Evolutionary conservation across 2,113 vertebrate species (phyloP).

Genomic region (Tupaia chinensis): DNA sequence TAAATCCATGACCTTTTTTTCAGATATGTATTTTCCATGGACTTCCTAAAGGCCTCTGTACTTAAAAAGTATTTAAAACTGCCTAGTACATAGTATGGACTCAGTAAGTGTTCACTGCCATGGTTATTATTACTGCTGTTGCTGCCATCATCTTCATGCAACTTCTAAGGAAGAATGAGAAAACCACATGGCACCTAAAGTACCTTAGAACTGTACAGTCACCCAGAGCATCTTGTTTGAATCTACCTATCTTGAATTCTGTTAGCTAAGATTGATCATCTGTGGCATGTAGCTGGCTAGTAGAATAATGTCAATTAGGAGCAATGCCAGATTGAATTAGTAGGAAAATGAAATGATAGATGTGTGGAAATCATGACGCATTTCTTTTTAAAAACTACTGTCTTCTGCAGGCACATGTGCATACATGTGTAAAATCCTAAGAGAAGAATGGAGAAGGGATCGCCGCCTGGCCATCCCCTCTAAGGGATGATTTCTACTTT

Average conservation of each 20-base stretch:
- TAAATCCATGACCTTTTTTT: too few species aligned
- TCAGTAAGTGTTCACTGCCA: not conserved
- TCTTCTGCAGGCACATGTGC: not conserved
- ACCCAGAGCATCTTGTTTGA: not conserved
- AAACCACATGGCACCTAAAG: too few species aligned
- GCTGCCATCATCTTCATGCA: not conserved
- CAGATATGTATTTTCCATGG: too few species aligned
- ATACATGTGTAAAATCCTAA: too few species aligned
- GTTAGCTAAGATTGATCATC: not conserved
- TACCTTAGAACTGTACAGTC: not conserved
- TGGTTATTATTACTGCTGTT: accelerated
- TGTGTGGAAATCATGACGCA: not conserved
- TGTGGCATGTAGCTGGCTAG: not conserved
- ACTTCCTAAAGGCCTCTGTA: too few species aligned
- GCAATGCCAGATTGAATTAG: not conserved
- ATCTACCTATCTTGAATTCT: not conserved
- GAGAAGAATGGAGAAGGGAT: too few species aligned
- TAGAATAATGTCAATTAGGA: not conserved
- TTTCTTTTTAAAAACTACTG: not conserved
- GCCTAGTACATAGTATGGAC: not conserved
- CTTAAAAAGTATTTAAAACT: not conserved
- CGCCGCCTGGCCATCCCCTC: too few species aligned
- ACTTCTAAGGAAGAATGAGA: not conserved
- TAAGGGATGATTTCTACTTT: too few species aligned
- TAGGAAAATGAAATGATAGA: not conserved